Conservation (phyloP, 2,797 vertebrate genomes). For the Gambelia wislizenii region DNA sequence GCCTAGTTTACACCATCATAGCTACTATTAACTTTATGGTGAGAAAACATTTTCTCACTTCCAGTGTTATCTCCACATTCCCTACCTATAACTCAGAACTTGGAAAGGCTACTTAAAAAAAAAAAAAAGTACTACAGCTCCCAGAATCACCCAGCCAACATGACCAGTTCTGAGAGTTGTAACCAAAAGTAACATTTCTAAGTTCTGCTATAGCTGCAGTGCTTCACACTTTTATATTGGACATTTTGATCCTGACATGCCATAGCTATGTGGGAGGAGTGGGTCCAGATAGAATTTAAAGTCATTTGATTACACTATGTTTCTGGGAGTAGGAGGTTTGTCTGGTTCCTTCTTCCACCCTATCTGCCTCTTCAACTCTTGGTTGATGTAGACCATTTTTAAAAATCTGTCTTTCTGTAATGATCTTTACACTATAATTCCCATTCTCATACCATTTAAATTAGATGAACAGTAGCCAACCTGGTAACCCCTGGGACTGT, state of each 20-base stretch:
- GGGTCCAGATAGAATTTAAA: too few relatives aligned
- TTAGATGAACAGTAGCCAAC: not conserved
- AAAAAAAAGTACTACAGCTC: too few relatives aligned
- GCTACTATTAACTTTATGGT: slow-evolving; percentile 28
- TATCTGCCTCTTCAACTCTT: not conserved
- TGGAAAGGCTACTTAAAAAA: too few relatives aligned
- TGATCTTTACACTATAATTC: not conserved
- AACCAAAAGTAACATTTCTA: too few relatives aligned
- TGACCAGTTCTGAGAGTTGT: too few relatives aligned
- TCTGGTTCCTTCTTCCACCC: not conserved
- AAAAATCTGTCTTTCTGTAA: not conserved
- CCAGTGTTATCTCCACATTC: slow-evolving; percentile 37
- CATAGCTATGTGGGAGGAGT: not conserved
- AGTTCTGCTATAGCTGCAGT: too few relatives aligned
- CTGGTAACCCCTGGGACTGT: too few relatives aligned
- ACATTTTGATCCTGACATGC: not conserved
- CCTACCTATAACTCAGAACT: too few relatives aligned
- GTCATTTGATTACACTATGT: not conserved
- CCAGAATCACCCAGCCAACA: too few relatives aligned
- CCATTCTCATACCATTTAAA: not conserved
- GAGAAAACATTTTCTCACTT: slow-evolving; percentile 36
- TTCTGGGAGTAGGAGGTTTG: not conserved
- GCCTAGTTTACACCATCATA: not conserved
- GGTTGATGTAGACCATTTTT: not conserved
- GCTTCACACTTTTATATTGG: too few relatives aligned